phyloP scores from a whole-genome alignment of 1,140 invertebrate species.

The Ips typographus region DNA sequence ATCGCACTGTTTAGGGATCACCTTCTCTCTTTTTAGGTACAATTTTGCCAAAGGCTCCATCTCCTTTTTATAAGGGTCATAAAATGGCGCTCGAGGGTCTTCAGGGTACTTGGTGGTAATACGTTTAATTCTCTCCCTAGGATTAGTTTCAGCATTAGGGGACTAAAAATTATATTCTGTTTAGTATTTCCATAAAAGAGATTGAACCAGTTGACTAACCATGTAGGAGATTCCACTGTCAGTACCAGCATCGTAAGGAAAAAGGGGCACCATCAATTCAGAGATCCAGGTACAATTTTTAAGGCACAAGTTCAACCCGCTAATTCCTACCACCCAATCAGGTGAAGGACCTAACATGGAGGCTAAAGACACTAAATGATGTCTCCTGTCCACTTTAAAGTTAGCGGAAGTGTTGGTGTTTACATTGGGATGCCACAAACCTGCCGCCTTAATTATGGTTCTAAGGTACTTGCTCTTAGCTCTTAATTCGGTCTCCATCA shows the following conservation, averaged over 20 bases:
- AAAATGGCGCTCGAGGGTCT: constrained; percentile 89
- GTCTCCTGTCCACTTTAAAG: constrained; percentile 85
- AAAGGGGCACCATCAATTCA: constrained; percentile 78
- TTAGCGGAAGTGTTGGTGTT: constrained; percentile 82
- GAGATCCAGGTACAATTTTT: constrained; percentile 87
- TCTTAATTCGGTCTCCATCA: constrained; percentile 89
- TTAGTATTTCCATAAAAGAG: neutral
- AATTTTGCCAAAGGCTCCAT: constrained; percentile 81
- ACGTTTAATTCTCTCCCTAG: constrained; percentile 82
- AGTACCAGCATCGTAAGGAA: constrained; percentile 93
- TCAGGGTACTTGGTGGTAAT: constrained; percentile 88
- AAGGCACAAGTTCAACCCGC: constrained; percentile 82
- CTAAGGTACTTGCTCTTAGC: constrained; percentile 77
- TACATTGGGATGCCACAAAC: constrained; percentile 90
- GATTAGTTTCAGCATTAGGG: constrained; percentile 80
- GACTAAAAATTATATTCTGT: constrained; percentile 60
- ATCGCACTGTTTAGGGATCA: constrained; percentile 72
- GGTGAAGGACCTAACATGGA: constrained; percentile 95
- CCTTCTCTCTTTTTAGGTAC: constrained; percentile 70
- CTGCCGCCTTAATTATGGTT: constrained; percentile 93
- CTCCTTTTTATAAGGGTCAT: constrained; percentile 69
- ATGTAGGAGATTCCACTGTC: constrained; percentile 92
- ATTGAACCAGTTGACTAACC: constrained; percentile 54
- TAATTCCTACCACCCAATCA: constrained; percentile 94
- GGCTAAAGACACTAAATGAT: constrained; percentile 87